Evolutionary conservation across 1,140 invertebrate species (phyloP), one percentile per base, ranked within the genome.

Genomic region (Phymorhynchus buccinoides): DNA sequence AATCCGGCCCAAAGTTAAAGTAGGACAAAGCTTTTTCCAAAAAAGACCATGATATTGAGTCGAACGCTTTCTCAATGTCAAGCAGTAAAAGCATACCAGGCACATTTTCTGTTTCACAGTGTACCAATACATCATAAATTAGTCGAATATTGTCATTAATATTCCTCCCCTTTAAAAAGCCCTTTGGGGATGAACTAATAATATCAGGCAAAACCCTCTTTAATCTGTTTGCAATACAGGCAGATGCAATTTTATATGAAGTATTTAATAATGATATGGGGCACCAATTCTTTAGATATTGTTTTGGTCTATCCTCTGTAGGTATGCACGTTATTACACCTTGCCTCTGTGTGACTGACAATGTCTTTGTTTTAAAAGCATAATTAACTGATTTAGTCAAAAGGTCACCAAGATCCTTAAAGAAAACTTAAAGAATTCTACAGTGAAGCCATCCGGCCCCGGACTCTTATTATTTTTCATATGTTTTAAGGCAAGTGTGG

Each of bases 1-100:
- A n/a, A 52, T 73, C 68, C 35, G 68, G 68, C 27, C 68, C 68
- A 73, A 73, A 73, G n/a, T 73, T 73, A n/a, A 73, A 73, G 14
- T 18, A 73, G 9, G 14, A 18, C 9, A 73, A n/a, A 16, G 68
- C 68, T 32, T 3, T 73, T 1, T 73, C 12, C 9, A 73, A 73
- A 73, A 73, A 32, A 32, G 14, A 30, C 1, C 1, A 3, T 9
- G 68, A 73, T 0, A 73, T 73, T 18, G 14, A 16, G n/a, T 73
- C 68, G 2, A 73, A 73, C 12, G 68, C 68, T n/a, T 73, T 73
- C 27, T 73, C 68, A 73, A 73, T 18, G 27, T 73, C 68, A 16
- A 3, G 9, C 14, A 7, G 9, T 7, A 73, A n/a, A 73, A 30
- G 68, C n/a, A 73, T 14, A 3, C 68, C 3, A n/a, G 68, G n/a